Conservation (phyloP, 2,113 vertebrate genomes). For the Phalacrocorax carbo region DNA sequence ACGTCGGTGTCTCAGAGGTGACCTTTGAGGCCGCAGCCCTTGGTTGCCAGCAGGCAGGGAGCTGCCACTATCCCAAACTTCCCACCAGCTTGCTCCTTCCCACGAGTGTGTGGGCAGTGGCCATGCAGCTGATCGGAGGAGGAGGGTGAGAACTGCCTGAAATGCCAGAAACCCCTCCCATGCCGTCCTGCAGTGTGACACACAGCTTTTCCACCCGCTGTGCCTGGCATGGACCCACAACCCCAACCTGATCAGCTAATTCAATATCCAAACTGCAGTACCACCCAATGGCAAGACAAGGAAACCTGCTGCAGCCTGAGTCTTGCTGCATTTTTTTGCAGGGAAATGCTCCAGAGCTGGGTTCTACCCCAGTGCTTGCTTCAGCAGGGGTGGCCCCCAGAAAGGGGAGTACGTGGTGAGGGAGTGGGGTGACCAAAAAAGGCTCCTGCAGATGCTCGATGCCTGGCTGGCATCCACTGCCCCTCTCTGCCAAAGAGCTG, state of each 20-base stretch:
- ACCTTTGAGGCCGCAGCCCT: neutral
- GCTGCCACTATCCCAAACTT: neutral
- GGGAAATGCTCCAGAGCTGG: neutral
- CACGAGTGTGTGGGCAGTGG: neutral
- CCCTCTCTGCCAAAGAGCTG: neutral
- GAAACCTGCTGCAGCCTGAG: neutral
- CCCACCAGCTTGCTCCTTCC: neutral
- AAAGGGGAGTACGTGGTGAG: neutral
- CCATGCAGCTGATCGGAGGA: neutral
- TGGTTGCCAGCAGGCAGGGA: accelerated
- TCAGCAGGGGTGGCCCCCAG: neutral
- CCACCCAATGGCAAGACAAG: accelerated
- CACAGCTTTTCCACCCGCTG: neutral
- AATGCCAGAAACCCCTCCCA: neutral
- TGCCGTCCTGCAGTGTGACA: neutral
- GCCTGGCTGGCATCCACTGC: neutral
- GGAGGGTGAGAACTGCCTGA: neutral
- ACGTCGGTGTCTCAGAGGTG: accelerated
- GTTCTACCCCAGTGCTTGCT: accelerated
- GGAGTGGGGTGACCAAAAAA: neutral
- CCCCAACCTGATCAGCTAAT: accelerated
- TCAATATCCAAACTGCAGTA: neutral
- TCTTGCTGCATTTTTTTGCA: neutral
- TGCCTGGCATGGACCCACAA: neutral
- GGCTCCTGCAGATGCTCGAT: neutral